A percentile compares a stretch with the other conserved stretches of the same genome.
Conservation (phyloP, 2,888 invertebrate species). For the Slavum lentiscoides region DNA sequence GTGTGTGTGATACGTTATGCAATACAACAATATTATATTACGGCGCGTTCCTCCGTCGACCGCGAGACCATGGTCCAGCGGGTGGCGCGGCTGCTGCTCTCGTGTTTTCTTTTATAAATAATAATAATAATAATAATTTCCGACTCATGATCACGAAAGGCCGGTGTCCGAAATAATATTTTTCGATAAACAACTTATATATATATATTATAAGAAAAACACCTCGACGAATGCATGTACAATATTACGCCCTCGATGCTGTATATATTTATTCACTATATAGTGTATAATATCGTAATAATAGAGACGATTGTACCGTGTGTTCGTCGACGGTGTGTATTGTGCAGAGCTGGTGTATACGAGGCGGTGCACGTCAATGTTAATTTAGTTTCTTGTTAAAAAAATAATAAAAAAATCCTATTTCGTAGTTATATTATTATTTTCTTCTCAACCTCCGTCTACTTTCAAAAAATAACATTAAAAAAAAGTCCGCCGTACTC, state of each 20-base stretch:
- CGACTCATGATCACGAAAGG: too few relatives aligned
- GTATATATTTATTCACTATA: background rate
- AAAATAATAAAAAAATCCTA: background rate
- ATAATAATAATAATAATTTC: too few relatives aligned
- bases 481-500: background rate
- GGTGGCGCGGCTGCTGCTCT: too few relatives aligned
- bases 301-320: background rate
- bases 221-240: background rate
- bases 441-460: background rate
- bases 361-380: background rate
- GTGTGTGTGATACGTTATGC: too few relatives aligned
- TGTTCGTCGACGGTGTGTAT: background rate
- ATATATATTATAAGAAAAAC: slow-evolving; percentile 2
- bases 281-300: too few relatives aligned
- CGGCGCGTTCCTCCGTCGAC: too few relatives aligned
- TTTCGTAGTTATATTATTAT: too few relatives aligned
- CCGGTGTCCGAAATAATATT: background rate
- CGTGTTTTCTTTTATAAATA: too few relatives aligned
- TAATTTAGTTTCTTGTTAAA: slow-evolving; percentile 42
- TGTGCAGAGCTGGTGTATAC: too few relatives aligned
- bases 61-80: too few relatives aligned
- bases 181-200: background rate
- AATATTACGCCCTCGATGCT: slow-evolving; percentile 23
- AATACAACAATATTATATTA: too few relatives aligned
- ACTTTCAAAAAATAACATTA: background rate